Base-by-base conservation (phyloP, 2,888 invertebrate species). In the Phragmatobia fuliginosa region DNA sequence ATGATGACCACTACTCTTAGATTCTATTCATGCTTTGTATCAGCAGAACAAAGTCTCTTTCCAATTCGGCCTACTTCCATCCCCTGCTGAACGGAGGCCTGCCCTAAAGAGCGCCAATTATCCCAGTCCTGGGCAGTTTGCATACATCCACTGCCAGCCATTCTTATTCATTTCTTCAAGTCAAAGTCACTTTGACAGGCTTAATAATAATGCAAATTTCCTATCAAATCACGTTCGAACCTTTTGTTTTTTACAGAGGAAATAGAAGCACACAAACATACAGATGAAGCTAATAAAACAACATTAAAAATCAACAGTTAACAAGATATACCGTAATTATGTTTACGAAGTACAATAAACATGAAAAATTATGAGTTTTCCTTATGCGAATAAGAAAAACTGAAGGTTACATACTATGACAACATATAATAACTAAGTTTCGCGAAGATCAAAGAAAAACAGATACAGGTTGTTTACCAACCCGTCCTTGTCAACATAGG, bases 401-500 rank as follows among this genome's bases (percentile, higher is more conserved):
- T 25, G 31, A 38, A 65, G 33, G 28, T 65, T 31, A 65, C 58
- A 38, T 65, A 25, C n/a, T 66, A 45, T 49, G 45, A 49, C 32
- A 32, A 45, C 31, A 59, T 45, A 41, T 59, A 11, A 58, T 58
- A 66, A 58, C 45, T 7, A 66, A 60, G 32, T 45, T 45, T 32
- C 6, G 33, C 49, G 31, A 41, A 60, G 32, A 45, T 41, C 32
- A 31, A 59, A 59, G 66, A 60, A 60, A 31, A 59, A 60, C 45
- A 59, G 11, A 60, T 60, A 49, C 61, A 52, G 36, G 21, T 36
- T 61, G 28, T 61, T 67, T 62, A 61, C 36, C 28, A 62, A 67
- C 31, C 49, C 31, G 36, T 67, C 36, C 49, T 33, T 52, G 32
- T 77, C 59, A 68, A 69, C 60, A 66, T 28, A 36, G 58, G 14